These are phyloP conservation scores for Semicossyphus pulcher DNA, from an alignment of 2,113 vertebrate genomes.

Conservation along the genomic window DNA sequence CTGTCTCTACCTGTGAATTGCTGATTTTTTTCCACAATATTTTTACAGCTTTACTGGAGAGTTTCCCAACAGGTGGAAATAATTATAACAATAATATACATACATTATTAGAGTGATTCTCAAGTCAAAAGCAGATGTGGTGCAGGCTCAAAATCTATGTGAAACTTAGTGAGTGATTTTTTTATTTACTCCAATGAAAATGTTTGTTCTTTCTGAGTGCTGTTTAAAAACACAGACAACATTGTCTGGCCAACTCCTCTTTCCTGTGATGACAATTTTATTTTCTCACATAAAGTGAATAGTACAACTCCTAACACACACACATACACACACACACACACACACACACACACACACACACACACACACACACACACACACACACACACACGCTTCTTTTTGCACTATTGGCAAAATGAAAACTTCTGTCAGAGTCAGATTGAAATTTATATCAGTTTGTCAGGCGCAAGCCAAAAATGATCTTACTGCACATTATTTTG, in stretches of 20 bases:
- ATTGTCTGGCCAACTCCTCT: slow-evolving; percentile 50
- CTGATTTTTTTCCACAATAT: slow-evolving; percentile 28
- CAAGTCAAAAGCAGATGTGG: slow-evolving; percentile 22
- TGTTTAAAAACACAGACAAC: slow-evolving; percentile 52
- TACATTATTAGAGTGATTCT: slow-evolving; percentile 10
- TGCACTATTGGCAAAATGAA: slow-evolving; percentile 85
- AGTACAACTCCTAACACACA: slow-evolving; percentile 32
- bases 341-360: slow-evolving; percentile 13
- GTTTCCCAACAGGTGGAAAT: slow-evolving; percentile 59
- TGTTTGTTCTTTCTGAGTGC: slow-evolving; percentile 39
- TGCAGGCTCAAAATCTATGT: slow-evolving; percentile 27
- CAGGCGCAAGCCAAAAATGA: slow-evolving; percentile 81
- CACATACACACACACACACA: slow-evolving; percentile 19
- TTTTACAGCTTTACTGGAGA: slow-evolving; percentile 25
- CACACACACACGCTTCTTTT: slow-evolving; percentile 56
- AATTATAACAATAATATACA: slow-evolving; percentile 32
- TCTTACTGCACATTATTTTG: slow-evolving; percentile 85
- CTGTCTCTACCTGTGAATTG: slow-evolving; percentile 30
- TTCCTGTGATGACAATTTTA: slow-evolving; percentile 61
- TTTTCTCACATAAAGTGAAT: slow-evolving; percentile 60
- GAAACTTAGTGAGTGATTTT: slow-evolving; percentile 53
- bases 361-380: slow-evolving; percentile 24
- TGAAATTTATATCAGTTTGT: slow-evolving; percentile 88
- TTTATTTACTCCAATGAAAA: slow-evolving; percentile 52
- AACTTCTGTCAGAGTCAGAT: slow-evolving; percentile 84